phyloP scores from a whole-genome alignment of 1,140 invertebrate species.

The Cotesia chilonis region DNA sequence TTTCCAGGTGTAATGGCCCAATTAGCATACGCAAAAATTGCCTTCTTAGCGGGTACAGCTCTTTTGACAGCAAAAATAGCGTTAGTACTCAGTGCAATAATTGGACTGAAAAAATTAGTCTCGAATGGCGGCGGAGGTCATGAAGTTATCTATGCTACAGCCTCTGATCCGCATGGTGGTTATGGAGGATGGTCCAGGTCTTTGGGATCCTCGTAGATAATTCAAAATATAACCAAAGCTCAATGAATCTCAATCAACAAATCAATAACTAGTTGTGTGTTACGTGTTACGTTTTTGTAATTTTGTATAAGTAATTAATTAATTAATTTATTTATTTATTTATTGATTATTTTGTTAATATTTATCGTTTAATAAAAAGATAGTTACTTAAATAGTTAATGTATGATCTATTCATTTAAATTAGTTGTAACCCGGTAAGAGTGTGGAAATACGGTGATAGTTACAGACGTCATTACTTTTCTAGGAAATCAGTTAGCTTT shows the following conservation, averaged over 20 bases:
- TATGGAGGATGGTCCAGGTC: constrained; percentile 68
- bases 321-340: constrained; percentile 38
- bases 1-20: constrained; percentile 69
- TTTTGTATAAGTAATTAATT: constrained; percentile 9
- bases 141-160: constrained; percentile 70
- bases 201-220: constrained; percentile 50
- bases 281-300: neutral
- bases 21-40: constrained; percentile 74
- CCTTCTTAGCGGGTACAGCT: constrained; percentile 73
- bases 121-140: constrained; percentile 65
- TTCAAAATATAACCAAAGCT: constrained; percentile 20
- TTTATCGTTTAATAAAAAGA: constrained; percentile 10
- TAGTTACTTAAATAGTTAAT: too few relatives aligned
- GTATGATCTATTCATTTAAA: neutral
- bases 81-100: constrained; percentile 71
- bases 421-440: neutral
- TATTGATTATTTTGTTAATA: constrained; percentile 31
- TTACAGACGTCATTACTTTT: neutral
- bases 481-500: constrained; percentile 20
- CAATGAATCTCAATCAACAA: constrained; percentile 10
- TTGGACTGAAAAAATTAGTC: constrained; percentile 71
- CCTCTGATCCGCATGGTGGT: constrained; percentile 60
- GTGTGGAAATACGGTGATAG: neutral
- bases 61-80: constrained; percentile 75
- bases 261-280: constrained; percentile 2